Base-by-base conservation (phyloP, 2,888 invertebrate genomes). In the Zygaena filipendulae region DNA sequence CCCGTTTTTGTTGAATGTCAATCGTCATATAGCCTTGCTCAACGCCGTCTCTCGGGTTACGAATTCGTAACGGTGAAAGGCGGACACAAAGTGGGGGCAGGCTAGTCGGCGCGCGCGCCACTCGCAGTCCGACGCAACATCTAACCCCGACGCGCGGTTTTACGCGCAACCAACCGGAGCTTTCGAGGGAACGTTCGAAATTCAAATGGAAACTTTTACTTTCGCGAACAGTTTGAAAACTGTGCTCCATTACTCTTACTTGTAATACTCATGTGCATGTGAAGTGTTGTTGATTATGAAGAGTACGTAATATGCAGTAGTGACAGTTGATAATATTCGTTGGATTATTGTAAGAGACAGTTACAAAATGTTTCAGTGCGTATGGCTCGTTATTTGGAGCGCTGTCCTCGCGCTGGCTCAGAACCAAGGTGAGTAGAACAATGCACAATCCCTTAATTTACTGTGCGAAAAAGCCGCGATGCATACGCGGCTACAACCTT, bases 1-100 rank as follows among this genome's bases (percentile, higher is more conserved):
- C 56, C 53, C 45, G 59, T 64, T 69, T 69, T 68, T 72, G 72
- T 64, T 71, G 63, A 72, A 72, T 74, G 75, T 74, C 75, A 74
- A 63, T 74, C 74, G 67, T 62, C 68, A 53, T 59, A 59, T 53
- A 72, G 74, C 74, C 75, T 77, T 74, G 75, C 71, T 63, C 55
- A 72, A 71, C 67, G 47, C 52, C 48, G 62, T 66, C 52, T 66
- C 67, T 71, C 55, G 61, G 62, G 63, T 56, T 59, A 63, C 62
- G 58, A 70, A 70, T 62, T 46, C 7, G 49, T 54, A 53, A 52
- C 53, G 53, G 54, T 55, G 54, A 55, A 55, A 55, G 54, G 64
- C 71, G 64, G 59, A 60, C 70, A 64, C 63, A 50, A 60, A 64
- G 70, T 67, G 69, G 74, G 61, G 56, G 48, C 42, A 45, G 43